Percentiles rank a stretch among this genome's conserved stretches.
phyloP scores from a whole-genome alignment of 53 echinoderm and acorn worm genomes.

The Luidia sarsii region DNA sequence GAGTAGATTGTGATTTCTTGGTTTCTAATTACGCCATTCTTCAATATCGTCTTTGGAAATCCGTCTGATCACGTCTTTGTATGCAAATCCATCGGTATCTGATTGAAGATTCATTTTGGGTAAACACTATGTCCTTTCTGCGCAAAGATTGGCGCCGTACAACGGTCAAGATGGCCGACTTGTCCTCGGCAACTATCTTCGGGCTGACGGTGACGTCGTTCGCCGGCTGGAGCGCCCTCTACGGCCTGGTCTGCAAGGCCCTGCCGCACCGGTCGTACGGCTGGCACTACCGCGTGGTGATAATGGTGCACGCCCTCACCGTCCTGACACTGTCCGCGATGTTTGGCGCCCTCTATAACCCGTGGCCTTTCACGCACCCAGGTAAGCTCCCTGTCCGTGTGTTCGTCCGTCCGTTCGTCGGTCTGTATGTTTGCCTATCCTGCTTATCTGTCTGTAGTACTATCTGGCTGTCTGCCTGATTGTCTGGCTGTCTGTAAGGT shows the following conservation, averaged over 20 bases:
- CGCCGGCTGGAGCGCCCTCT: constrained; percentile 23
- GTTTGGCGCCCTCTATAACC: constrained; percentile 28
- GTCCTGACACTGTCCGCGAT: neutral
- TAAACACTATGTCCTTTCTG: neutral
- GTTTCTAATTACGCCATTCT: neutral
- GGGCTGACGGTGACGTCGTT: neutral
- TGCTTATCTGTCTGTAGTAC: neutral
- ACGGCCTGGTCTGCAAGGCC: constrained; percentile 14
- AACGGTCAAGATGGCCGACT: neutral
- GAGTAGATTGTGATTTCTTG: neutral
- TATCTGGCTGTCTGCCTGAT: neutral
- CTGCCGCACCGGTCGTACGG: constrained; percentile 16
- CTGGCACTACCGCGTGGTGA: constrained; percentile 38
- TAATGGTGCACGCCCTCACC: neutral
- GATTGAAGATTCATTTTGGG: neutral
- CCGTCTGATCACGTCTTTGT: too few species aligned
- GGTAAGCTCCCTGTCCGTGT: neutral
- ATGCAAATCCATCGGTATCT: neutral
- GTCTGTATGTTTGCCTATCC: neutral
- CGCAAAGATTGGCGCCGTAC: too few species aligned
- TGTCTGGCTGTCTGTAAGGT: neutral
- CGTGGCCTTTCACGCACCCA: constrained; percentile 43
- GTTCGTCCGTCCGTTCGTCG: neutral
- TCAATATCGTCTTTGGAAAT: neutral
- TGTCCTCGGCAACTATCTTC: neutral